Evolutionary conservation across 2,113 vertebrate genomes (phyloP), one percentile per base, ranked within the genome.

Genomic region (Bothrops jararaca): DNA sequence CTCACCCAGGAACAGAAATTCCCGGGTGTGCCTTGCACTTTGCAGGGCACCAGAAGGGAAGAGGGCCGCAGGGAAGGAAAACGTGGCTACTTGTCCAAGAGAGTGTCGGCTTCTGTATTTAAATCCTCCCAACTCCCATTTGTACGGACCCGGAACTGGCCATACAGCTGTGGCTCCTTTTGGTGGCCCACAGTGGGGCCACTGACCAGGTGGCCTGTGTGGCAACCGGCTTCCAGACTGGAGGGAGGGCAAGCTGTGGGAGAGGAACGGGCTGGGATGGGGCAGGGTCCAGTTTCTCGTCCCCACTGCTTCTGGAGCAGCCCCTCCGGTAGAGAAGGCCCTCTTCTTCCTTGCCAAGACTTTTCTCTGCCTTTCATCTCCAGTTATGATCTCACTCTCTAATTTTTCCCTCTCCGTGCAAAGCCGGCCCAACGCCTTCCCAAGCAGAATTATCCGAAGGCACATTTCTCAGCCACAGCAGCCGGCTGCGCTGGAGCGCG

Each of bases 341-440:
- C 93, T 94, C 15, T 23, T 22, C 8, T 94, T 96, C 95, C 93
- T 91, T 93, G 52, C 96, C 93, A 94, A 94, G 93, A 92, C 94
- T 89, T 95, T 93, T 96, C 93, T 0, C 94, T 95, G 95, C 48
- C 95, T 96, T 96, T 94, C 93, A 94, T 96, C 90, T 94, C 89
- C 96, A 96, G 95, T 97, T 96, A 96, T 95, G 94, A 94, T 94
- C 93, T 23, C 85, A 52, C 57, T 94, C 96, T 96, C 96, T 95
- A 95, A 96, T 95, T 97, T 97, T 95, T 96, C 94, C 95, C 95
- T 95, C 92, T 92, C 93, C 90, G 3, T 85, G 94, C 91, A 90
- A 95, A 96, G 93, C 69, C 1, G 93, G 94, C 93, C 60, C 89
- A 91, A 93, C 96, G 94, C 95, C 94, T 96, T 94, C 93, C 95